These are phyloP conservation scores for Artemia sinica DNA, from an alignment of 2,888 invertebrate species.

Conservation along the genomic window DNA sequence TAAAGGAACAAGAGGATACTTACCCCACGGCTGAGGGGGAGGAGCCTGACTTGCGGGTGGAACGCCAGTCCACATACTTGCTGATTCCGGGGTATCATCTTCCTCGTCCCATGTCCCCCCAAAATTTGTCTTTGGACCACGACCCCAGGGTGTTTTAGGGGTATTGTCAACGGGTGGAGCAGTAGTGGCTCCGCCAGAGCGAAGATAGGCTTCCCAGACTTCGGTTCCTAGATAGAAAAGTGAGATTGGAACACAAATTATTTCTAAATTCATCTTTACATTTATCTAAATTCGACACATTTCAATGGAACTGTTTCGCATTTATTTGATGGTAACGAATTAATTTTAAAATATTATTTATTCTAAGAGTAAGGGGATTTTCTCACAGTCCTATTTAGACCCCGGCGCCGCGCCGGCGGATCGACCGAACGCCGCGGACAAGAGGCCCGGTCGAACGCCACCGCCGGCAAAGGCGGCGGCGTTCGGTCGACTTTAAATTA, in stretches of 20 bases:
- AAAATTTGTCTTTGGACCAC: slow-evolving; percentile 69
- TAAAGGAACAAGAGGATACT: slow-evolving; percentile 4
- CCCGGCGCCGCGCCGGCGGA: no score
- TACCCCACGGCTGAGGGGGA: slow-evolving; percentile 27
- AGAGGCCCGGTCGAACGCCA: no score
- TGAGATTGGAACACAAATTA: background rate
- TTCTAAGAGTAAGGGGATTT: no score
- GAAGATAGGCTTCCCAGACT: slow-evolving; percentile 75
- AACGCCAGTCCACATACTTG: slow-evolving; percentile 71
- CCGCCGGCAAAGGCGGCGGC: no score
- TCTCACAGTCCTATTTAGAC: no score
- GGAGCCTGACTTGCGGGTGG: slow-evolving; percentile 35
- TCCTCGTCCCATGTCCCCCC: slow-evolving; percentile 92
- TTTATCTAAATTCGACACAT: no score
- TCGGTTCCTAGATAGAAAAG: slow-evolving; percentile 44
- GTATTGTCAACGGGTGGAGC: slow-evolving; percentile 50
- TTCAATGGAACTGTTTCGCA: no score
- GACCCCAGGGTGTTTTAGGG: slow-evolving; percentile 72
- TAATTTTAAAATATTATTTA: no score
- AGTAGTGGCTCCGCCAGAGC: slow-evolving; percentile 73
- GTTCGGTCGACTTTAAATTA: no score
- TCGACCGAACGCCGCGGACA: no score
- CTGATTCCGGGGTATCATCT: slow-evolving; percentile 61
- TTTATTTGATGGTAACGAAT: no score
- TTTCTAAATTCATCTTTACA: no score